Percentiles rank a stretch among this genome's conserved stretches.
Evolutionary conservation across 2,888 invertebrate species (phyloP).

Genomic region (Dryococelus australis): DNA sequence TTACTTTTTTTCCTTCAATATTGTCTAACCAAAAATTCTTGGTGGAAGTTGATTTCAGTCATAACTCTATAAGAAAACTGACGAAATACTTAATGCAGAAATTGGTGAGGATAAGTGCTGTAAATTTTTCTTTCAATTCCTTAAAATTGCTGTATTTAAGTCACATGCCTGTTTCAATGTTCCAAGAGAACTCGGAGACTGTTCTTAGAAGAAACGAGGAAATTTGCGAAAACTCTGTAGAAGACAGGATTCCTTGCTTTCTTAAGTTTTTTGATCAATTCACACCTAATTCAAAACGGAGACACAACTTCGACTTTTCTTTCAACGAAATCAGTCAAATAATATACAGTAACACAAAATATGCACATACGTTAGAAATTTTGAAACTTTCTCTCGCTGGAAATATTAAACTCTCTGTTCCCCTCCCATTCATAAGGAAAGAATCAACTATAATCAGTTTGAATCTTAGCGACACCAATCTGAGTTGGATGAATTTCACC

Average conservation of each 20-base stretch:
- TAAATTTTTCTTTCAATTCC: background rate
- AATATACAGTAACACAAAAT: background rate
- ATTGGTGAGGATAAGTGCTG: background rate
- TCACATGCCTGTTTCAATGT: background rate
- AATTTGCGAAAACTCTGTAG: background rate
- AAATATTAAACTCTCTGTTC: background rate
- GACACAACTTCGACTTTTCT: background rate
- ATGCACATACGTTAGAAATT: background rate
- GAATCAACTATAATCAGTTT: background rate
- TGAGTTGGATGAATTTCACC: constrained; percentile 4
- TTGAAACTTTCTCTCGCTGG: background rate
- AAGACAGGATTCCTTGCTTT: background rate
- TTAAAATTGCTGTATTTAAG: background rate
- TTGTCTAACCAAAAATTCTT: background rate
- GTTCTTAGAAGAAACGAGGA: background rate
- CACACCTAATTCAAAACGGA: background rate
- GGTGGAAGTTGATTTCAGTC: background rate
- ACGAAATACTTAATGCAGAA: background rate
- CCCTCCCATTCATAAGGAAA: background rate
- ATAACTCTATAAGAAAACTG: background rate
- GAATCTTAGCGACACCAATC: background rate
- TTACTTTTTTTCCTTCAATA: background rate
- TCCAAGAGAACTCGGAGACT: background rate
- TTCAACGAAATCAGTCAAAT: background rate
- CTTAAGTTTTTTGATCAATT: background rate